These are phyloP conservation scores for Pluvialis apricaria DNA, from an alignment of 2,113 vertebrate species.

Conservation along the genomic window DNA sequence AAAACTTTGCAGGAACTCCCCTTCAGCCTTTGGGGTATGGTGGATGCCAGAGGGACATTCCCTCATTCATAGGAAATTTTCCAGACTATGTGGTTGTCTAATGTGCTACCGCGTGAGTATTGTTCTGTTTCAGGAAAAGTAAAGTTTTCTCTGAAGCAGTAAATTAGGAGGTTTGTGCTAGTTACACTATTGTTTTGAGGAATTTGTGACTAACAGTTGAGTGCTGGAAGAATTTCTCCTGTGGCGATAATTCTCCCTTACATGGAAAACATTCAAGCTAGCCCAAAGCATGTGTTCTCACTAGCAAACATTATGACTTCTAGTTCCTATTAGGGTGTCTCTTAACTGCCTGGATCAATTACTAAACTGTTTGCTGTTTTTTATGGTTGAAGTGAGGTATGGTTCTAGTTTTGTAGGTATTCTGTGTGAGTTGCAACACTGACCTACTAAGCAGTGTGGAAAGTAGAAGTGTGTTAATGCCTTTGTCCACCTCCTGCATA, in stretches of 20 bases:
- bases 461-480: background rate
- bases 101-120: rapidly evolving
- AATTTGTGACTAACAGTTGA: background rate
- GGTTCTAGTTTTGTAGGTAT: background rate
- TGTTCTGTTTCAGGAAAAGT: background rate
- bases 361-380: background rate
- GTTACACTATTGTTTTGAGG: background rate
- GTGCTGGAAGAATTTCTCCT: background rate
- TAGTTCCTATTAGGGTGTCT: rapidly evolving
- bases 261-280: background rate
- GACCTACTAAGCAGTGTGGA: background rate
- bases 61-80: rapidly evolving
- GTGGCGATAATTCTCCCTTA: background rate
- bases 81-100: rapidly evolving
- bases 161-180: background rate
- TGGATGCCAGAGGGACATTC: background rate
- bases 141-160: background rate
- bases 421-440: background rate
- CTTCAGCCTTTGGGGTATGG: background rate
- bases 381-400: rapidly evolving
- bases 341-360: background rate
- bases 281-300: background rate
- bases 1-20: background rate
- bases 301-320: rapidly evolving
- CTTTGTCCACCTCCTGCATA: background rate